Conservation (phyloP, 2,113 vertebrate genomes). For the Dicentrarchus labrax region DNA sequence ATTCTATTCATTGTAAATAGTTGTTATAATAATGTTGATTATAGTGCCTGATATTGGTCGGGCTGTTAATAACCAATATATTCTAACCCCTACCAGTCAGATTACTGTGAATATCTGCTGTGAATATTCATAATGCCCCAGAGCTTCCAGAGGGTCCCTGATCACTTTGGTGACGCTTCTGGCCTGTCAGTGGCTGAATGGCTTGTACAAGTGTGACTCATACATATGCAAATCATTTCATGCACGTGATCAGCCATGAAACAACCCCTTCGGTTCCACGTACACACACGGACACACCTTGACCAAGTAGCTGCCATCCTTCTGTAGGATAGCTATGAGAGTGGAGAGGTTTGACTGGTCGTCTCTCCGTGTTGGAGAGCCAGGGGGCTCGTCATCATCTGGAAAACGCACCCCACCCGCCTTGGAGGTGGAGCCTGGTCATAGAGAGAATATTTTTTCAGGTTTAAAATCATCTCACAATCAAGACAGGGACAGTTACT, state of each 20-base stretch:
- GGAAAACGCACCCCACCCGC: slow-evolving; percentile 76
- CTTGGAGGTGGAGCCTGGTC: slow-evolving; percentile 78
- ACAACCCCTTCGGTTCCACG: not conserved
- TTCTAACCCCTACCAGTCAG: not conserved
- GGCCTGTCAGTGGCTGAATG: not conserved
- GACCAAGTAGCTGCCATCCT: slow-evolving; percentile 78
- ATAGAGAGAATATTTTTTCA: not conserved
- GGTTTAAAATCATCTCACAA: not conserved
- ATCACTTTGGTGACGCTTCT: not conserved
- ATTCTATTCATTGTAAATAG: not conserved
- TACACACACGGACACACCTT: slow-evolving; percentile 65
- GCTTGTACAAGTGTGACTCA: not conserved
- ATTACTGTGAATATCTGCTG: not conserved
- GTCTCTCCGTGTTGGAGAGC: slow-evolving; percentile 65
- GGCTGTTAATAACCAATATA: not conserved
- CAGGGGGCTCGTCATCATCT: slow-evolving; percentile 63
- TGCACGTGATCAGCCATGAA: not conserved
- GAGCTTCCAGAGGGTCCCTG: not conserved
- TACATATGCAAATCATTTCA: not conserved
- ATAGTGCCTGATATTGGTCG: not conserved
- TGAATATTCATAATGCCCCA: not conserved
- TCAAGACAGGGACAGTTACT: not conserved
- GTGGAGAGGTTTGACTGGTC: slow-evolving; percentile 66
- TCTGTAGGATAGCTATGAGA: slow-evolving; percentile 71
- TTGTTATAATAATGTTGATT: not conserved